These are phyloP conservation scores for Phenganax stokvisi DNA, from an alignment of 92 coral and sea anemone genomes.

Conservation along the genomic window DNA sequence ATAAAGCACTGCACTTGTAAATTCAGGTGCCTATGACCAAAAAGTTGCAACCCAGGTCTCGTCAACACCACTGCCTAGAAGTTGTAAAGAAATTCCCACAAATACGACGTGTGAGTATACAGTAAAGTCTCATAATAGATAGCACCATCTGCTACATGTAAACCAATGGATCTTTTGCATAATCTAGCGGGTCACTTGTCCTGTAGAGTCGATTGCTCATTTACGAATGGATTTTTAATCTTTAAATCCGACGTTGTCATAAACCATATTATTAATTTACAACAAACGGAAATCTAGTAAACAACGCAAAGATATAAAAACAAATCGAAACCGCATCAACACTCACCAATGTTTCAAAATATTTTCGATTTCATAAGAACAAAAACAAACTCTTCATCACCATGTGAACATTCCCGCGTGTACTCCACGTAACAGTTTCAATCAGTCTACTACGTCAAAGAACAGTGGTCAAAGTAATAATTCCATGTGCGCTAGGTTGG, in stretches of 20 bases:
- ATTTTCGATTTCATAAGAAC: neutral
- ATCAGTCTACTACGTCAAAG: too few species aligned
- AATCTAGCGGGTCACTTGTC: too few species aligned
- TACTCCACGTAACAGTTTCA: neutral
- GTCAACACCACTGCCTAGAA: too few species aligned
- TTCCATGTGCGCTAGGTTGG: too few species aligned
- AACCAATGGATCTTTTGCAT: too few species aligned
- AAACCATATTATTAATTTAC: neutral
- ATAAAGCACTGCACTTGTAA: neutral
- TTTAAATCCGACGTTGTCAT: neutral
- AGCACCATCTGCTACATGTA: too few species aligned
- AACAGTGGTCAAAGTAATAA: too few species aligned
- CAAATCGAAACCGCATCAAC: neutral
- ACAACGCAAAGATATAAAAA: neutral
- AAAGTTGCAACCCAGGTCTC: neutral
- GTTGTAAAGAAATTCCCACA: too few species aligned
- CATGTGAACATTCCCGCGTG: constrained; percentile 11
- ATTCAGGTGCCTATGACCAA: neutral
- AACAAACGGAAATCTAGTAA: too few species aligned
- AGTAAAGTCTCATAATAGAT: too few species aligned
- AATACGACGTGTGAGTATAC: too few species aligned
- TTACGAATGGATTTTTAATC: neutral
- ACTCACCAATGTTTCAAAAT: neutral
- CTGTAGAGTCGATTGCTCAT: constrained; percentile 3
- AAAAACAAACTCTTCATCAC: neutral